Percentiles rank a stretch among this genome's conserved stretches.
These are phyloP conservation scores for Ploceus nigricollis DNA, from an alignment of 2,113 vertebrate species.

Conservation along the genomic window DNA sequence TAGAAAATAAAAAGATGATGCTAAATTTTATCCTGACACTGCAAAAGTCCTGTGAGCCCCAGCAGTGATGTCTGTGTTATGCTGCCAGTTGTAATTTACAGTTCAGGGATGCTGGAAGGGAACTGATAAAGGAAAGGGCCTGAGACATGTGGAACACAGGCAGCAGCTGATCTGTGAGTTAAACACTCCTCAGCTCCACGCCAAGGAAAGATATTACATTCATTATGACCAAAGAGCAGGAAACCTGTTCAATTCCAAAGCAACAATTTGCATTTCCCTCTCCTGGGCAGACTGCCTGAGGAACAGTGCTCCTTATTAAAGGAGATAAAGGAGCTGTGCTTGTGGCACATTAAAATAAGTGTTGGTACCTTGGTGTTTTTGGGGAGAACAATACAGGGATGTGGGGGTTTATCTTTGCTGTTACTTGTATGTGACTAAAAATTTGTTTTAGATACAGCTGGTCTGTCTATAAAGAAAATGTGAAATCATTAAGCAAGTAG, in stretches of 20 bases:
- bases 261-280: conserved; percentile 26
- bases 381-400: background rate
- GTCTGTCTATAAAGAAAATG: background rate
- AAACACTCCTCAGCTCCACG: background rate
- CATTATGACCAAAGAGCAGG: conserved; percentile 43
- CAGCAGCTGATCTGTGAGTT: background rate
- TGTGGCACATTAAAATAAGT: background rate
- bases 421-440: background rate
- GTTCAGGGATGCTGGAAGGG: background rate
- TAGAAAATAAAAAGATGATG: background rate
- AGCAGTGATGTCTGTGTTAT: background rate
- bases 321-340: background rate
- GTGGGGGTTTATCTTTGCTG: background rate
- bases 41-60: background rate
- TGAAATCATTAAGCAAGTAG: background rate
- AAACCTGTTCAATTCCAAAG: conserved; percentile 28
- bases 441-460: background rate
- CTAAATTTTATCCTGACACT: background rate
- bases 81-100: background rate
- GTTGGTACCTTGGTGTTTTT: background rate
- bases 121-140: background rate
- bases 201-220: background rate
- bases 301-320: background rate
- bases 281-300: background rate
- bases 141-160: background rate